These are phyloP conservation scores for Gasteruption jaculator DNA, from an alignment of 2,888 invertebrate species.

Conservation along the genomic window DNA sequence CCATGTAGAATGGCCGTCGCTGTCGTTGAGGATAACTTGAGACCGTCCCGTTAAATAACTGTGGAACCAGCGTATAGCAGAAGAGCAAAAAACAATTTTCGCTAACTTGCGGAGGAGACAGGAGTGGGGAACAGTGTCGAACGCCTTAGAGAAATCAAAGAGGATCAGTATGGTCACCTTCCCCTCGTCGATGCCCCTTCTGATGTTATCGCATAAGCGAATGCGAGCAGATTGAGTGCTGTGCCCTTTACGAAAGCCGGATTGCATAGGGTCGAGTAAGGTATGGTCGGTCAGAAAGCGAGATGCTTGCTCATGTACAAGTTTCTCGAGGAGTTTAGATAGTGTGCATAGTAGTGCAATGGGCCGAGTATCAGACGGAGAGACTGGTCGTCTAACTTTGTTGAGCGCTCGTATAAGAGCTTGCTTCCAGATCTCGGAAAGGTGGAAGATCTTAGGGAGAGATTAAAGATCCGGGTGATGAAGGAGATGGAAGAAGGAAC, in stretches of 20 bases:
- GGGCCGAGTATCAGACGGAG: no score
- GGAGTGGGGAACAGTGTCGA: conserved; percentile 24
- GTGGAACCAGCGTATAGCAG: conserved; percentile 44
- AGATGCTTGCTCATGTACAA: no score
- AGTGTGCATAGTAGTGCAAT: no score
- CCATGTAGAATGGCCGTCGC: neutral
- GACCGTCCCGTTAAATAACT: conserved; percentile 11
- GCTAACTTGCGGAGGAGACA: conserved; percentile 23
- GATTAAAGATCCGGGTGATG: no score
- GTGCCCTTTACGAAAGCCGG: no score
- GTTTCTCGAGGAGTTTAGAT: no score
- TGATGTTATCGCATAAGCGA: conserved; percentile 27
- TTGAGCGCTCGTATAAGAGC: no score
- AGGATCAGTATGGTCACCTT: conserved; percentile 24
- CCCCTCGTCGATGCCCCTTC: conserved; percentile 25
- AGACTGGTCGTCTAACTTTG: no score
- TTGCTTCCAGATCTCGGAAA: no score
- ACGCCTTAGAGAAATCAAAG: conserved; percentile 35
- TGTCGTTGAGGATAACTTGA: conserved; percentile 1
- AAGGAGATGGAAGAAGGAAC: no score
- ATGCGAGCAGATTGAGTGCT: conserved; percentile 28
- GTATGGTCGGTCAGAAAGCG: no score
- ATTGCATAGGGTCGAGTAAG: neutral
- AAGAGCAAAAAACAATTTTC: conserved; percentile 41
- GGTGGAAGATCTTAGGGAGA: no score